Percentiles rank a stretch among this genome's conserved stretches.
These are phyloP conservation scores for Ifrita kowaldi DNA, from an alignment of 2,113 vertebrate species.

Conservation along the genomic window DNA sequence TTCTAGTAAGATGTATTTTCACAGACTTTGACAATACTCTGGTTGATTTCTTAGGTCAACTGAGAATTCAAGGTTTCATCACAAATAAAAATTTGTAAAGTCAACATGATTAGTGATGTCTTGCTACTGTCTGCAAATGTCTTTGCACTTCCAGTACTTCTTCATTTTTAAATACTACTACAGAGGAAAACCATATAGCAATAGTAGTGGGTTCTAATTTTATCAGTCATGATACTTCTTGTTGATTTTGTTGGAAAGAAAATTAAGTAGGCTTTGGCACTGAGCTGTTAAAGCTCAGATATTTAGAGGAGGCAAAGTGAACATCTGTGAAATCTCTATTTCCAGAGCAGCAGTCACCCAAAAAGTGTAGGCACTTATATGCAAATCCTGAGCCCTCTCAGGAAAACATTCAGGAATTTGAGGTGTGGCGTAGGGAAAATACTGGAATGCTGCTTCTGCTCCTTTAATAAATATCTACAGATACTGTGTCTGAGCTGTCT, in stretches of 20 bases:
- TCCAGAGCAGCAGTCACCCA: neutral
- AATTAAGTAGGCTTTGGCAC: neutral
- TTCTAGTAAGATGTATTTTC: neutral
- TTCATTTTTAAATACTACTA: neutral
- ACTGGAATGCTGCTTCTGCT: neutral
- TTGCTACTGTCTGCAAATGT: neutral
- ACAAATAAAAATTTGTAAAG: neutral
- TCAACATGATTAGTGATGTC: neutral
- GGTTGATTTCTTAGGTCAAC: neutral
- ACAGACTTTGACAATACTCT: neutral
- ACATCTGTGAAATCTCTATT: neutral
- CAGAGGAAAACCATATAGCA: neutral
- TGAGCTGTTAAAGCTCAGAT: neutral
- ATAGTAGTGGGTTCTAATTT: neutral
- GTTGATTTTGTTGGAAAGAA: neutral
- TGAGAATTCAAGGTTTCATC: neutral
- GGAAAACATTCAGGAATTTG: neutral
- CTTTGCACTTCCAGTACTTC: neutral
- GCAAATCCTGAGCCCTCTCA: neutral
- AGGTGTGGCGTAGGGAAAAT: neutral
- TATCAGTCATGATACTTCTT: neutral
- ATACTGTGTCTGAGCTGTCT: neutral
- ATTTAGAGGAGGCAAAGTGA: slow-evolving; percentile 1
- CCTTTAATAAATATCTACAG: neutral
- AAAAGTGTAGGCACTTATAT: neutral